A percentile compares a stretch with the other conserved stretches of the same genome.
These are phyloP conservation scores for Agrenia bidenticulata DNA, from an alignment of 2,888 invertebrate species.

Conservation along the genomic window DNA sequence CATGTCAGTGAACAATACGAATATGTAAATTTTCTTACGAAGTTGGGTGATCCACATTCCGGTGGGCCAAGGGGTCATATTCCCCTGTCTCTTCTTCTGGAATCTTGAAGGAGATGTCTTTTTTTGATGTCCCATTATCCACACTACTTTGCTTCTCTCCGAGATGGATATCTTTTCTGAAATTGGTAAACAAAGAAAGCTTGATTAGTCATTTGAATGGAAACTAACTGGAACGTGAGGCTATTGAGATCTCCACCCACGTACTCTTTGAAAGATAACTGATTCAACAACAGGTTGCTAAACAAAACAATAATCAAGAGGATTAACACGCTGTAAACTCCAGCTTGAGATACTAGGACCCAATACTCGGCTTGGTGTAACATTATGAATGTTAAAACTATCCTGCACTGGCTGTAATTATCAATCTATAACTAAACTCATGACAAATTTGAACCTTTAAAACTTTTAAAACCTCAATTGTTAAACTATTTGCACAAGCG, in stretches of 20 bases:
- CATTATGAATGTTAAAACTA: too few relatives aligned
- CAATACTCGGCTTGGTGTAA: constrained; percentile 8
- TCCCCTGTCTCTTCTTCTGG: constrained; percentile 12
- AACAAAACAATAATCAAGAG: constrained; percentile 11
- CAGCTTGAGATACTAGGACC: neutral
- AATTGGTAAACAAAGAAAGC: constrained; percentile 2
- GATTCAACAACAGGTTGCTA: constrained; percentile 9
- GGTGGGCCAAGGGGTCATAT: constrained; percentile 39
- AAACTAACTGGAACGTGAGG: too few relatives aligned
- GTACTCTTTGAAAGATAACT: neutral
- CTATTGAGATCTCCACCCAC: neutral
- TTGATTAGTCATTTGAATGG: neutral
- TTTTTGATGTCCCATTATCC: constrained; percentile 17
- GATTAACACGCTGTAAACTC: constrained; percentile 12
- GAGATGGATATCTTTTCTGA: constrained; percentile 26
- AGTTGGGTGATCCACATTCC: constrained; percentile 46
- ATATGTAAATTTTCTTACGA: constrained; percentile 32
- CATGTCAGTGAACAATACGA: neutral
- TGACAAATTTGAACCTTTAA: too few relatives aligned
- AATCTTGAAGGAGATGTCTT: constrained; percentile 21
- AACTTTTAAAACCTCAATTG: too few relatives aligned
- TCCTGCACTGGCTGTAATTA: too few relatives aligned
- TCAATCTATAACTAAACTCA: too few relatives aligned
- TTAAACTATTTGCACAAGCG: too few relatives aligned
- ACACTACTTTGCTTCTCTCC: constrained; percentile 14